Percentiles rank a stretch among this genome's conserved stretches.
Evolutionary conservation across 2,888 invertebrate genomes (phyloP).

Genomic region (Coremacera marginata): DNA sequence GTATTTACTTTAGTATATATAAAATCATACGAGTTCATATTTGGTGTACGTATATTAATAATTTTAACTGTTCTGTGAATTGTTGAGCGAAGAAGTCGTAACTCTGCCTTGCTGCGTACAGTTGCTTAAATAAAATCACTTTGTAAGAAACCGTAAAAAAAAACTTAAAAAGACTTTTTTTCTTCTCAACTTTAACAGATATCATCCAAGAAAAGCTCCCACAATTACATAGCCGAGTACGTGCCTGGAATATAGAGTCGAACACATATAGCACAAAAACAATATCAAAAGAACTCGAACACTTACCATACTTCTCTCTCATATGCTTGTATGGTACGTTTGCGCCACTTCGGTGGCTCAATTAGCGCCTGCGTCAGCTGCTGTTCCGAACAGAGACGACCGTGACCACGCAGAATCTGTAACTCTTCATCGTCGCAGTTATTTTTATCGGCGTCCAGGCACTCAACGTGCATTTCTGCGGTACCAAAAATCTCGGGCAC

Average conservation of each 20-base stretch:
- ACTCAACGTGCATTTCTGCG: constrained; percentile 1
- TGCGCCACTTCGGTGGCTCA: neutral
- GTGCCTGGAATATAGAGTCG: neutral
- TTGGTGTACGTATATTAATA: too few species aligned
- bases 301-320: constrained; percentile 4
- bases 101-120: too few species aligned
- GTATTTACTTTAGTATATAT: too few species aligned
- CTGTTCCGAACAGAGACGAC: neutral
- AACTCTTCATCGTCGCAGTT: neutral
- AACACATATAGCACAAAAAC: neutral
- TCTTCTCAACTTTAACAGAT: too few species aligned
- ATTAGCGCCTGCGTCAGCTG: neutral
- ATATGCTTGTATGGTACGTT: neutral
- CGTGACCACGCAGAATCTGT: neutral
- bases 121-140: too few species aligned
- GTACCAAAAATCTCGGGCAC: constrained; percentile 11
- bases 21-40: too few species aligned
- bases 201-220: neutral
- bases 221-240: neutral
- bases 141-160: too few species aligned
- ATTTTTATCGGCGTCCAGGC: neutral
- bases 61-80: too few species aligned
- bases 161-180: too few species aligned
- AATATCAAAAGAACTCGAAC: neutral
- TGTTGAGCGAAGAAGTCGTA: too few species aligned